A percentile compares a stretch with the other conserved stretches of the same genome.
phyloP scores from a whole-genome alignment of 2,113 vertebrate species.

The Gnathonemus echidnorhynchus region DNA sequence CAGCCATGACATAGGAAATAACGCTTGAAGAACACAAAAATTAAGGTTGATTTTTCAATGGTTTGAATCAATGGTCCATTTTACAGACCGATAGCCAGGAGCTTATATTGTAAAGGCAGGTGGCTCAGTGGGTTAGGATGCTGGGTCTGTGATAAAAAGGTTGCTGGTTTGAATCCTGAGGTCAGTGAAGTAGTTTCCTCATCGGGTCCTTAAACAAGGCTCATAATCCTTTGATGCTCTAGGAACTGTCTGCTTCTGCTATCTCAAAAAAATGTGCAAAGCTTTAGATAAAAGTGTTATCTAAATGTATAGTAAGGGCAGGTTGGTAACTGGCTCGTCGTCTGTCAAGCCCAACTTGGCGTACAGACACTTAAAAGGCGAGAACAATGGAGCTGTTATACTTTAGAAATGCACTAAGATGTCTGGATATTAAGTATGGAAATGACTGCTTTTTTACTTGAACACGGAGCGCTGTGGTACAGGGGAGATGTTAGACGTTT shows the following conservation, averaged over 20 bases:
- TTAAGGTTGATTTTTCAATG: not conserved
- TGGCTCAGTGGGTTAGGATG: not conserved
- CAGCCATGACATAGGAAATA: not conserved
- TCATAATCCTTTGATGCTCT: not conserved
- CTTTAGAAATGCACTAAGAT: not conserved
- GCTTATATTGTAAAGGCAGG: not conserved
- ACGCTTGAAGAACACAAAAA: not conserved
- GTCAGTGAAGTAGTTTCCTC: not conserved
- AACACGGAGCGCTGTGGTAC: not conserved
- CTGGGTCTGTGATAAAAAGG: not conserved
- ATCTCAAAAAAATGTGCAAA: not conserved
- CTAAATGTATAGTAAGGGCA: constrained; percentile 3
- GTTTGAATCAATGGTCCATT: not conserved
- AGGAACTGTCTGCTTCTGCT: not conserved
- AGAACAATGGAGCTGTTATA: not conserved
- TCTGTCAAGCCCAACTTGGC: not conserved
- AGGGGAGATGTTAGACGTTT: not conserved
- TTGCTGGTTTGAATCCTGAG: not conserved
- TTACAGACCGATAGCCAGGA: not conserved
- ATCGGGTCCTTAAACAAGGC: not conserved
- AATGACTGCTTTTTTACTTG: not conserved
- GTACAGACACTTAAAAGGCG: not conserved
- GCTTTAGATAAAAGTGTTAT: not conserved
- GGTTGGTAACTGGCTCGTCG: not conserved
- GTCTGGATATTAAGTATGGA: not conserved